Percentiles rank a stretch among this genome's conserved stretches.
These are phyloP conservation scores for Picus viridis DNA, from an alignment of 2,797 vertebrate genomes.

Conservation along the genomic window DNA sequence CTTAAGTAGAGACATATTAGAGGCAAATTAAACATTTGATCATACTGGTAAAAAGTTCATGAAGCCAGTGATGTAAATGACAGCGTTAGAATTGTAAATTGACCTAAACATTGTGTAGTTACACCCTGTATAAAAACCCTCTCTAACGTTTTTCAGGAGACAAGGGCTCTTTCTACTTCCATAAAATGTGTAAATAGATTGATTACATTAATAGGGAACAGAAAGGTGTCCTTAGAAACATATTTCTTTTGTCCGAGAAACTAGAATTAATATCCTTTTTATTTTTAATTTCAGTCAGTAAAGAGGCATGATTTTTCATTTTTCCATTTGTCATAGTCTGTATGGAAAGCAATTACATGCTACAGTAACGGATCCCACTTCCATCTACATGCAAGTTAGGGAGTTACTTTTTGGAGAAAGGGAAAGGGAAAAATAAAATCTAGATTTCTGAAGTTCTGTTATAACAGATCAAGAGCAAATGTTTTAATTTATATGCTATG, in stretches of 20 bases:
- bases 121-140: not conserved
- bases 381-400: not conserved
- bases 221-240: not conserved
- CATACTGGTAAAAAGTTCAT: not conserved
- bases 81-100: not conserved
- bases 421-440: not conserved
- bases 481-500: not conserved
- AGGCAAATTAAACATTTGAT: not conserved
- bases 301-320: rapidly evolving
- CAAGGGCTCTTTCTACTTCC: not conserved
- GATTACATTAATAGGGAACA: not conserved
- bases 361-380: not conserved
- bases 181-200: not conserved
- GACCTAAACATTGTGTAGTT: not conserved
- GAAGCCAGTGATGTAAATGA: not conserved
- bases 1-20: not conserved
- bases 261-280: not conserved
- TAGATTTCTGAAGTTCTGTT: not conserved
- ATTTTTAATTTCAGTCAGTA: not conserved
- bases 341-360: not conserved
- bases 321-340: not conserved
- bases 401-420: not conserved
- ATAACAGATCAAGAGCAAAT: not conserved
- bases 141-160: not conserved
- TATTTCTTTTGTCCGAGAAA: not conserved